Evolutionary conservation across 2,888 invertebrate species (phyloP).

Genomic region (Caenorhabditis uteleia): DNA sequence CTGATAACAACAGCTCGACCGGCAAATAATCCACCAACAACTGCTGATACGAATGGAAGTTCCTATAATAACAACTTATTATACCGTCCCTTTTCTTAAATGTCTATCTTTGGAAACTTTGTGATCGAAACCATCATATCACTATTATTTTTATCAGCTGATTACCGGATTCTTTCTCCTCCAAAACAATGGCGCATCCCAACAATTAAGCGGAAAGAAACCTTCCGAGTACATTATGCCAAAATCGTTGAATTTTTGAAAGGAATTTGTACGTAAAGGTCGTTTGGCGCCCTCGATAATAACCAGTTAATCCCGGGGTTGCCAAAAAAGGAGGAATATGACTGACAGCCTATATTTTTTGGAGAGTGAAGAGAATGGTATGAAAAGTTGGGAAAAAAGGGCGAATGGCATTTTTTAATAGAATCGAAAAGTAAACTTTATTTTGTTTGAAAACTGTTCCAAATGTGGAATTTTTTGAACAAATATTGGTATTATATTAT

Average conservation of each 20-base stretch:
- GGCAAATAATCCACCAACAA: conserved; percentile 63
- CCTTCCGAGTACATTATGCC: conserved; percentile 24
- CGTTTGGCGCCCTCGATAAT: conserved; percentile 9
- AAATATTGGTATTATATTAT: not conserved
- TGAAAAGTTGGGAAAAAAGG: too few relatives aligned
- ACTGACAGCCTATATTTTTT: too few relatives aligned
- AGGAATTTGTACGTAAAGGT: conserved; percentile 6
- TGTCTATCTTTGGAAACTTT: not conserved
- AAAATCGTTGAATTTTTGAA: not conserved
- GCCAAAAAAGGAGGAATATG: not conserved
- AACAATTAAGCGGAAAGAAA: conserved; percentile 24
- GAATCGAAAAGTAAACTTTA: not conserved
- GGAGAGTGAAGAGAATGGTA: too few relatives aligned
- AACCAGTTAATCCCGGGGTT: conserved; percentile 27
- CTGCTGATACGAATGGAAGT: conserved; percentile 57
- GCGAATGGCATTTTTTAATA: conserved; percentile 1
- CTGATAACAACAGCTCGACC: conserved; percentile 58
- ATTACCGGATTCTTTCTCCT: conserved; percentile 27
- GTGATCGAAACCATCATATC: not conserved
- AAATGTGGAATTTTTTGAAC: not conserved
- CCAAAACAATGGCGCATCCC: conserved; percentile 37
- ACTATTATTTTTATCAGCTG: not conserved
- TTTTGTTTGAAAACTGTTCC: conserved; percentile 3
- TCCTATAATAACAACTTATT: conserved; percentile 39
- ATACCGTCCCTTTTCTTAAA: not conserved